Evolutionary conservation across 2,797 vertebrate species (phyloP), one percentile per base, ranked within the genome.

Genomic region (Australoheros facetus): DNA sequence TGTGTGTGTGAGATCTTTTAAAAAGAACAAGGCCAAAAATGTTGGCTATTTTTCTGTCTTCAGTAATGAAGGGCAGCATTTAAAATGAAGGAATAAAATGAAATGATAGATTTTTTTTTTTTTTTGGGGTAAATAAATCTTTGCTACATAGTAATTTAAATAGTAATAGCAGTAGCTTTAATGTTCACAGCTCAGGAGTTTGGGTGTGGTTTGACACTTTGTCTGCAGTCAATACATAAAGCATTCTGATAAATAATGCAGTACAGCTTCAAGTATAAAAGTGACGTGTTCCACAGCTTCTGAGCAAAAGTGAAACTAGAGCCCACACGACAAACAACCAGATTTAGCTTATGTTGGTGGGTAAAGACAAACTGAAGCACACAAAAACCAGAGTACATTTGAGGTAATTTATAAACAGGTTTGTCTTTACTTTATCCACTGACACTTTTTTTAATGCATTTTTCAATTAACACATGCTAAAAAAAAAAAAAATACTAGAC

Each of bases 211-310:
- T 4, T 83, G 7, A 75, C 71, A 16, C 48, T 71, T 37, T 73
- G 32, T 70, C 0, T 16, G 10, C 26, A 76, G 23, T 7, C 87
- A 77, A 83, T 54, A 78, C 30, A 56, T 1, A 56, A 84, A 28
- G 12, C 37, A 59, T 72, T 75, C 5, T 71, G 9, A 77, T 78
- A 87, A 84, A 89, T 64, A 78, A 73, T 78, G 56, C 51, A 81
- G 10, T 57, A 14, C 28, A 87, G 53, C 72, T 81, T 73, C 30
- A 80, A 84, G 34, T 58, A 71, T 85, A 23, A 92, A 92, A 91
- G 88, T 86, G 86, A 58, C 30, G 10, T 82, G 59, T 87, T 89
- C 93, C 91, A 92, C 91, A 92, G 88, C 59, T 88, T 91, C 28
- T 59, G 12, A 23, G 66, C 4, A 72, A 73, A 75, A 62, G 56